phyloP scores from a whole-genome alignment of 2,888 invertebrate genomes.

The Tridacna gigas region DNA sequence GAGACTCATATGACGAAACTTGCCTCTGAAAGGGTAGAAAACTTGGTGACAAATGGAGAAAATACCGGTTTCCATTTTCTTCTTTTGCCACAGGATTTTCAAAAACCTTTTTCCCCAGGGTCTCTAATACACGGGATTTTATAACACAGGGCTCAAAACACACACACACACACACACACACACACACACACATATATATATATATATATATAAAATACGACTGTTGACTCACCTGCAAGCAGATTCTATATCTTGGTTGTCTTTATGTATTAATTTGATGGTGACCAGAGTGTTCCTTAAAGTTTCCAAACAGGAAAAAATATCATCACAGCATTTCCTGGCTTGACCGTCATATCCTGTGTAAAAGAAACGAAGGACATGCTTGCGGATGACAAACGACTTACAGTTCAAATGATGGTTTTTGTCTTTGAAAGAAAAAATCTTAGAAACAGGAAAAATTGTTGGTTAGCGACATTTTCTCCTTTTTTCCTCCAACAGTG shows the following conservation, averaged over 20 bases:
- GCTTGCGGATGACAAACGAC: no score
- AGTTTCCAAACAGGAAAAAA: constrained; percentile 26
- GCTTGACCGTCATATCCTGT: constrained; percentile 43
- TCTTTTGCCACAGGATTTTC: no score
- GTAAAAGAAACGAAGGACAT: background rate
- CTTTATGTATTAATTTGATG: background rate
- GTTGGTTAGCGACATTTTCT: background rate
- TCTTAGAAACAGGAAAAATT: background rate
- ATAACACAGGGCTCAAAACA: background rate
- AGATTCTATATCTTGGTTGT: background rate
- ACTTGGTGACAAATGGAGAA: no score
- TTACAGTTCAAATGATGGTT: no score
- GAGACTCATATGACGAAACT: no score
- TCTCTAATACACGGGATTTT: background rate
- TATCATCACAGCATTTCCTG: constrained; percentile 42
- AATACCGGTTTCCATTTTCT: no score
- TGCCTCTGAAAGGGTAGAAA: no score
- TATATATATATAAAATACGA: background rate
- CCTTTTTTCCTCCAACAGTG: no score
- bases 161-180: no score
- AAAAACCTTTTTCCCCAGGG: no score
- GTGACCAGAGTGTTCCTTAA: constrained; percentile 17
- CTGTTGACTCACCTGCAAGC: constrained; percentile 5
- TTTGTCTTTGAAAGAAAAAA: no score
- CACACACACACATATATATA: no score